These are phyloP conservation scores for Serrognathus titanus DNA, from an alignment of 2,888 invertebrate genomes.

Conservation along the genomic window DNA sequence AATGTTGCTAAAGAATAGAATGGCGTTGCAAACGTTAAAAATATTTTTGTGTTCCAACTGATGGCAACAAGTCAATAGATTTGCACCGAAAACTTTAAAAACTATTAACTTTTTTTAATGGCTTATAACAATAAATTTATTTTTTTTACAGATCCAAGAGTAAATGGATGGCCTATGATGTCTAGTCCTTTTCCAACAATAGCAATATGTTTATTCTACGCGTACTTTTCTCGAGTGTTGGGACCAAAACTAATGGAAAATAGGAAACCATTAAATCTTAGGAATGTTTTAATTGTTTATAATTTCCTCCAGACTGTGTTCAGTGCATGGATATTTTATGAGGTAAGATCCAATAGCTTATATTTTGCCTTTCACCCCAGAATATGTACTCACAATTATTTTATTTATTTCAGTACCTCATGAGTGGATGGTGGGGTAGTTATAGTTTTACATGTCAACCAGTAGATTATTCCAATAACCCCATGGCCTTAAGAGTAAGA, in stretches of 20 bases:
- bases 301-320: conserved; percentile 87
- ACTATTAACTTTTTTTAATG: background rate
- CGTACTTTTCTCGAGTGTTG: conserved; percentile 77
- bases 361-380: background rate
- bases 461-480: conserved; percentile 71
- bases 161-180: conserved; percentile 92
- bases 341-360: conserved; percentile 44
- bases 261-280: conserved; percentile 81
- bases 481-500: conserved; percentile 67
- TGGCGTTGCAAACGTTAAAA: no score
- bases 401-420: conserved; percentile 53
- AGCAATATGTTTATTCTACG: conserved; percentile 82
- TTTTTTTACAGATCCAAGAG: conserved; percentile 73
- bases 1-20: no score
- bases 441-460: conserved; percentile 79
- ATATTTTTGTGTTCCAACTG: no score
- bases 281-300: conserved; percentile 76
- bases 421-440: conserved; percentile 65
- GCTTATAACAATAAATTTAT: background rate
- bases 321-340: conserved; percentile 90
- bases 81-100: background rate
- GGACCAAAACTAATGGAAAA: conserved; percentile 89
- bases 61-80: no score
- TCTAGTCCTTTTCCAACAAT: conserved; percentile 89
- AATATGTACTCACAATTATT: background rate